Evolutionary conservation across 2,888 invertebrate species (phyloP), one percentile per base, ranked within the genome.

Genomic region (Altica lythri): DNA sequence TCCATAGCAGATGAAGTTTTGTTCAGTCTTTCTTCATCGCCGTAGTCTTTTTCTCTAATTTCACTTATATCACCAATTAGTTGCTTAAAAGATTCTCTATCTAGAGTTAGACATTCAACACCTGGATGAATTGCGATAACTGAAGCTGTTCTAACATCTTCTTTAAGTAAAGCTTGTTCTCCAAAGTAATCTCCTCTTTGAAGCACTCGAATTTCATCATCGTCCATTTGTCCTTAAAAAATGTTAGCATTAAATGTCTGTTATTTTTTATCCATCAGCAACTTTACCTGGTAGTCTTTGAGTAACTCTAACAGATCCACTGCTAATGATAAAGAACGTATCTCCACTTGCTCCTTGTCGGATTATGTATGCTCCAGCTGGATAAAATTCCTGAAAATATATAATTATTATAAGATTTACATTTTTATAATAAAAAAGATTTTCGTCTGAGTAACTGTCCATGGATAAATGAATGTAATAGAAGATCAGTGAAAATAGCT

Each of bases 1-100:
- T 69, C 67, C 16, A 74, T 71, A 4, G 59, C 34, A 5, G 51
- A 16, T n/a, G 60, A 52, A n/a, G 74, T 73, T n/a, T 79, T 73
- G 1, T 75, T 75, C 49, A 80, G 62, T 40, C 81, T 74, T 58
- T 79, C 80, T 60, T 81, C 81, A 68, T 90, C 89, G 1, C 86
- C 88, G 67, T 90, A 90, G 62, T 86, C 85, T 67, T 86, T 87
- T 65, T 86, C 85, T 67, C 86, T 83, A 5, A 90, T 78, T 70
- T 88, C 89, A 56, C 85, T 85, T 40, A 90, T 75, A 71, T 88
- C 87, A 0, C 90, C 90, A 61, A 90, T 89, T 12, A 90, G 77
- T 56, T 88, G 85, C 51, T 84, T 84, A 72, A 91, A 90, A 0
- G 83, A 83, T 73, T 86, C 86, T 68, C 84, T 75, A 67, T 86